phyloP scores from a whole-genome alignment of 2,888 invertebrate species.

The Habroteleia sp. region DNA sequence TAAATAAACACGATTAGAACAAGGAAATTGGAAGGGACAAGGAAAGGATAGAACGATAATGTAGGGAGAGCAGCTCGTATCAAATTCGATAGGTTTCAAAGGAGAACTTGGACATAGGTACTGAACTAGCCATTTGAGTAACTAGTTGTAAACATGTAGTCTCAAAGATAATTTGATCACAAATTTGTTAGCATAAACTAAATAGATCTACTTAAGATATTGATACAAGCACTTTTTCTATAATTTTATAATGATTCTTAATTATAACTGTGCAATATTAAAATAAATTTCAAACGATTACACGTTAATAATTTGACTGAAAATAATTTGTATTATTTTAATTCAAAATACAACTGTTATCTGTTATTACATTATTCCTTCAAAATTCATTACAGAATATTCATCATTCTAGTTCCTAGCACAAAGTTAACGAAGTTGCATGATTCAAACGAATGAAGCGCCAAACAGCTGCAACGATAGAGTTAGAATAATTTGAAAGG shows the following conservation, averaged over 20 bases:
- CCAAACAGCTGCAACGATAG: conserved; percentile 38
- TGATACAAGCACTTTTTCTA: no score
- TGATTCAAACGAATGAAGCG: conserved; percentile 43
- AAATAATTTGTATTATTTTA: not conserved
- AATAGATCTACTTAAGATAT: conserved; percentile 12
- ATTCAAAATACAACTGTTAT: conserved; percentile 10
- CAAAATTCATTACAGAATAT: conserved; percentile 35
- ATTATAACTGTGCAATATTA: not conserved
- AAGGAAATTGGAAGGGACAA: conserved; percentile 53
- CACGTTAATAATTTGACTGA: no score
- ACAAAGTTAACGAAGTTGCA: conserved; percentile 49
- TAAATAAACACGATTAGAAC: conserved; percentile 37
- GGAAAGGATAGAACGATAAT: conserved; percentile 44
- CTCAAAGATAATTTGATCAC: conserved; percentile 47
- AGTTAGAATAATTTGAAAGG: conserved; percentile 45
- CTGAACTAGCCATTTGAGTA: conserved; percentile 48
- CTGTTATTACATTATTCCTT: conserved; percentile 21
- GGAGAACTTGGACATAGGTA: conserved; percentile 64
- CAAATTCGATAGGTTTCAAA: conserved; percentile 71
- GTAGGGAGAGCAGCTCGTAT: conserved; percentile 65
- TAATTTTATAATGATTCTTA: no score
- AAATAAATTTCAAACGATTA: not conserved
- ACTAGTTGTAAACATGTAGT: conserved; percentile 41
- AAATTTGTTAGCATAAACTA: conserved; percentile 50
- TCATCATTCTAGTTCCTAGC: conserved; percentile 34